Conservation (phyloP, 2,797 vertebrate genomes). For the Megalops cyprinoides region DNA sequence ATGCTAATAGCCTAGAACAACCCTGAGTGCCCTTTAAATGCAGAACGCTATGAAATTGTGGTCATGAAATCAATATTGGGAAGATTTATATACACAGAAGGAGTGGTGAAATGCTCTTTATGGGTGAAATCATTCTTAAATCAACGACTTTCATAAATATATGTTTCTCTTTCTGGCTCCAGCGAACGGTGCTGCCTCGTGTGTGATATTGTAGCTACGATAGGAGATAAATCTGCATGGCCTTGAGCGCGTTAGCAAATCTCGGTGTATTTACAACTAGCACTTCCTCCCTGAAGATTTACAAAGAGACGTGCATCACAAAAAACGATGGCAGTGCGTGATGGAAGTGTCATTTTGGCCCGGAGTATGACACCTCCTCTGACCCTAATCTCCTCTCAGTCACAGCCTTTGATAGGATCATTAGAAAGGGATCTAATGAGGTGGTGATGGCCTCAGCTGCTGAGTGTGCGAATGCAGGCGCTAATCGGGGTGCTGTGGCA, state of each 20-base stretch:
- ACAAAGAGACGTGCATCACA: background rate
- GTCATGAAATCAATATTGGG: background rate
- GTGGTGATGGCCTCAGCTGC: background rate
- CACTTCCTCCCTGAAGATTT: slow-evolving; percentile 1
- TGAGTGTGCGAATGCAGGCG: background rate
- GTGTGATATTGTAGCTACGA: background rate
- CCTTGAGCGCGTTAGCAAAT: background rate
- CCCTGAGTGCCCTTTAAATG: background rate
- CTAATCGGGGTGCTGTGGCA: background rate
- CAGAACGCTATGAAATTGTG: background rate
- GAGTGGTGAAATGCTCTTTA: background rate
- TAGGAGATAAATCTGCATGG: slow-evolving; percentile 7
- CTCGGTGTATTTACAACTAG: background rate
- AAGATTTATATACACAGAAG: background rate
- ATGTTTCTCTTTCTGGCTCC: background rate
- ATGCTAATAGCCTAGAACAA: too few relatives aligned
- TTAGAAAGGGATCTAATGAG: background rate
- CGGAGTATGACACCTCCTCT: background rate
- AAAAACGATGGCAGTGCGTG: background rate
- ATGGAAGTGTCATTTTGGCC: background rate
- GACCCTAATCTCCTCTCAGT: background rate
- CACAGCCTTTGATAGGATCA: background rate
- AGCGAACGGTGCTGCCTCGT: background rate
- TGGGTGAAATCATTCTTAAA: background rate
- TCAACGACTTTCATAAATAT: background rate